Evolutionary conservation across 1,140 invertebrate genomes (phyloP), one percentile per base, ranked within the genome.

Genomic region (Bombyx mori): DNA sequence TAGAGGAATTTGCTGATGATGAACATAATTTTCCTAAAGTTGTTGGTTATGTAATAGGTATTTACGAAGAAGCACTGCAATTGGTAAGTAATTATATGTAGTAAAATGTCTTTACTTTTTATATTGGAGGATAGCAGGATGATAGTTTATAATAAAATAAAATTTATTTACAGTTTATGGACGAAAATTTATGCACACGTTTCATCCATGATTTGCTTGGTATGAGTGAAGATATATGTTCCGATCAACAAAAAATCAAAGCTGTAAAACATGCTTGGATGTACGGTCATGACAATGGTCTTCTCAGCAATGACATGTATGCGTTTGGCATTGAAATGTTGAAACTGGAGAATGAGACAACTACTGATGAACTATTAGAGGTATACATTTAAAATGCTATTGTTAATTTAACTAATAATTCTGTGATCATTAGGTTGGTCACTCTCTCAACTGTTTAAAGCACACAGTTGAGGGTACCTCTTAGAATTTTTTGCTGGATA

Each of bases 291-390:
- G 76, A 79, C 10, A 77, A 79, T 71, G 77, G 71, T 48, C 54
- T 85, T 9, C 66, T 86, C 6, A 65, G 63, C 26, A 77, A 77
- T 74, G 75, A 83, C 10, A 82, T 86, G 76, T 86, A 81, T 64
- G 68, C 61, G 18, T 85, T 86, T 75, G 82, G 83, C 4, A 71
- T 86, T 44, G 63, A 75, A 35, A 56, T 86, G 51, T 61, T 86
- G 53, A 85, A 81, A 54, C 35, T 79, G 22, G 75, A 85, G 62
- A 63, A 73, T 52, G 66, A 73, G 54, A 62, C 65, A 12, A 60
- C 65, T 7, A 63, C 61, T 49, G 68, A 77, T 18, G 71, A 86
- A 52, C 70, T 78, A 42, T 52, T 56, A 42, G 54, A 81, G 77
- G 83, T 86, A 75, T 6, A 9, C 44, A 44, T 8, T 6, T 51